Evolutionary conservation across 2,797 vertebrate genomes (phyloP).

Genomic region (Sparidentex hasta): DNA sequence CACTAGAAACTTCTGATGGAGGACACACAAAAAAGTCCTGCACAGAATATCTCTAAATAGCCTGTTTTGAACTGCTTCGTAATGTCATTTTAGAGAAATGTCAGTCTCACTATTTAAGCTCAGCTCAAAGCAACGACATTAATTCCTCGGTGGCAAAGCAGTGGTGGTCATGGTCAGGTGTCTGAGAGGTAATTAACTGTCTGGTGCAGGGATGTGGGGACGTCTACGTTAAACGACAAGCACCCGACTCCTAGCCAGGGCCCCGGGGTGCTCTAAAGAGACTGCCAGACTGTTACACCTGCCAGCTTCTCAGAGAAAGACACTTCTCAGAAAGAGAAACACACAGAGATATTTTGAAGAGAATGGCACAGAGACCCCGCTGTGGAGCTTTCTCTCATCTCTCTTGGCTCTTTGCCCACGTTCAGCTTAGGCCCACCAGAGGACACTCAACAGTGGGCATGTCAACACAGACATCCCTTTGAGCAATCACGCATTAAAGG

Average conservation of each 20-base stretch:
- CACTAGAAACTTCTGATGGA: conserved; percentile 36
- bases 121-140: conserved; percentile 13
- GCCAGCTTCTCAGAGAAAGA: conserved; percentile 62
- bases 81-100: conserved; percentile 1
- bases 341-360: conserved; percentile 57
- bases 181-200: conserved; percentile 72
- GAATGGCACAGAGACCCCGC: conserved; percentile 55
- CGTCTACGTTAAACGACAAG: conserved; percentile 64
- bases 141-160: conserved; percentile 30
- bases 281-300: conserved; percentile 69
- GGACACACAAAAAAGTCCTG: conserved; percentile 18
- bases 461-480: conserved; percentile 57
- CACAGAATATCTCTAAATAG: neutral
- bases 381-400: conserved; percentile 67
- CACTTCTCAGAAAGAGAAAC: conserved; percentile 49
- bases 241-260: conserved; percentile 65
- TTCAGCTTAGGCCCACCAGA: conserved; percentile 61
- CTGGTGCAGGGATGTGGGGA: conserved; percentile 57
- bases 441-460: conserved; percentile 64
- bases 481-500: conserved; percentile 45
- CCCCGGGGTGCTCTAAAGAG: conserved; percentile 67
- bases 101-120: conserved; percentile 13
- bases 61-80: neutral
- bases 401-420: conserved; percentile 54
- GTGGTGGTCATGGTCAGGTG: conserved; percentile 45